phyloP scores from a whole-genome alignment of 2,113 vertebrate species.

The Muntiacus muntjak region DNA sequence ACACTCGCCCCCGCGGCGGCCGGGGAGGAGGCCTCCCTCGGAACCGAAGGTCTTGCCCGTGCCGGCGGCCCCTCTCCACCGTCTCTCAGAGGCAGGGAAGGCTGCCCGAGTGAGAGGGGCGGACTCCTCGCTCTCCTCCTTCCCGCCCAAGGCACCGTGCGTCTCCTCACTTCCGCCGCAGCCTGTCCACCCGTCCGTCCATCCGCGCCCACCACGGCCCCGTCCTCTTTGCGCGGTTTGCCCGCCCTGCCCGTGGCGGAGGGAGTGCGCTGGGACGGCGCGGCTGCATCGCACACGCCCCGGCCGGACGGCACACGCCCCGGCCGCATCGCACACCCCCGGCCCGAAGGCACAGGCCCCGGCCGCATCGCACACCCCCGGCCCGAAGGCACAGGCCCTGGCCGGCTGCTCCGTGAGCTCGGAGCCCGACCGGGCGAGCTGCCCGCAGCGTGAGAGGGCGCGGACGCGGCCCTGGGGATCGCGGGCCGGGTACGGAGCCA shows the following conservation, averaged over 20 bases:
- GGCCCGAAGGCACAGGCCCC: no score
- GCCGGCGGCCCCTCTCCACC: no score
- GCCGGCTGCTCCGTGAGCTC: neutral
- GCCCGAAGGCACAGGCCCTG: fast-evolving
- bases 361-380: fast-evolving
- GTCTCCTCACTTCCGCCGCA: no score
- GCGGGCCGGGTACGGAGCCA: neutral
- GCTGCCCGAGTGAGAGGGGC: neutral
- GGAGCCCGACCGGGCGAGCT: neutral
- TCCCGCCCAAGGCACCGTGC: neutral
- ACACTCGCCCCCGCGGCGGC: no score
- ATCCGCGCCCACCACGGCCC: fast-evolving
- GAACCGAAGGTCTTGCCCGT: neutral
- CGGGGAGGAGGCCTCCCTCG: neutral
- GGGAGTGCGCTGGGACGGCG: neutral
- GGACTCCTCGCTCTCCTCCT: neutral
- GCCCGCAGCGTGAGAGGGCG: neutral
- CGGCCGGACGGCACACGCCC: no score
- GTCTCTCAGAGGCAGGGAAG: neutral
- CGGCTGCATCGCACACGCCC: fast-evolving
- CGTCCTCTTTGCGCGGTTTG: neutral
- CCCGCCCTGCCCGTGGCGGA: neutral
- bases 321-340: no score
- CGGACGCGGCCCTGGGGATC: neutral
- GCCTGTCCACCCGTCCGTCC: no score